Conservation (phyloP, 1,140 invertebrate genomes). For the Cryptotermes secundus region DNA sequence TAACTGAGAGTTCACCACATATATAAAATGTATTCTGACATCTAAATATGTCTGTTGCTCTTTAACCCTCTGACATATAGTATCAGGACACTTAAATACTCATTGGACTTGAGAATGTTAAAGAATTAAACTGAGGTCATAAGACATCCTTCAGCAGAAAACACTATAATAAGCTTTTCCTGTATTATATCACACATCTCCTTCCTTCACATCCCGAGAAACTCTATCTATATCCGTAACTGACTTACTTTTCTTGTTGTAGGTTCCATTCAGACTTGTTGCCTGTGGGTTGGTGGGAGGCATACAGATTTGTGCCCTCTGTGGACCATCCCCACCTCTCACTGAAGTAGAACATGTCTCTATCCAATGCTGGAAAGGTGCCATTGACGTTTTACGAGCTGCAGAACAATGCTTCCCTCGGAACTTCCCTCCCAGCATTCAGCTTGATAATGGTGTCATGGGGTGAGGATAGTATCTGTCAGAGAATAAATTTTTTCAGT, state of each 20-base stretch:
- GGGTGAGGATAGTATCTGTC: slow-evolving; percentile 52
- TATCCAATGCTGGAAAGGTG: slow-evolving; percentile 69
- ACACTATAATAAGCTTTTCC: too few relatives aligned
- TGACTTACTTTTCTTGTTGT: slow-evolving; percentile 37
- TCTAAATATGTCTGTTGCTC: too few relatives aligned
- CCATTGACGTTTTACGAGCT: slow-evolving; percentile 63
- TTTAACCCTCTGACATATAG: too few relatives aligned
- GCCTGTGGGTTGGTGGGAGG: slow-evolving; percentile 70
- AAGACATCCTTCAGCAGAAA: too few relatives aligned
- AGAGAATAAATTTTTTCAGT: background rate
- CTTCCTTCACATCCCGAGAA: too few relatives aligned
- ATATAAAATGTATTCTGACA: too few relatives aligned
- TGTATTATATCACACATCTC: too few relatives aligned
- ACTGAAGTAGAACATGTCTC: slow-evolving; percentile 70
- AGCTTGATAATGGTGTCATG: slow-evolving; percentile 62
- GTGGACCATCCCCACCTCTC: slow-evolving; percentile 72
- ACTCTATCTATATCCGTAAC: background rate
- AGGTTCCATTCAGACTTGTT: slow-evolving; percentile 80
- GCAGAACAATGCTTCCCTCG: slow-evolving; percentile 61
- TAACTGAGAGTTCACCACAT: too few relatives aligned
- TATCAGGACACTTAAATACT: too few relatives aligned
- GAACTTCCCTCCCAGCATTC: slow-evolving; percentile 61
- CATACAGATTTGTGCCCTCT: slow-evolving; percentile 71
- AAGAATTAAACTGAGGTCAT: too few relatives aligned
- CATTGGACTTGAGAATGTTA: too few relatives aligned